A percentile compares a stretch with the other conserved stretches of the same genome.
phyloP scores from a whole-genome alignment of 2,113 vertebrate species.

The Callospermophilus lateralis region DNA sequence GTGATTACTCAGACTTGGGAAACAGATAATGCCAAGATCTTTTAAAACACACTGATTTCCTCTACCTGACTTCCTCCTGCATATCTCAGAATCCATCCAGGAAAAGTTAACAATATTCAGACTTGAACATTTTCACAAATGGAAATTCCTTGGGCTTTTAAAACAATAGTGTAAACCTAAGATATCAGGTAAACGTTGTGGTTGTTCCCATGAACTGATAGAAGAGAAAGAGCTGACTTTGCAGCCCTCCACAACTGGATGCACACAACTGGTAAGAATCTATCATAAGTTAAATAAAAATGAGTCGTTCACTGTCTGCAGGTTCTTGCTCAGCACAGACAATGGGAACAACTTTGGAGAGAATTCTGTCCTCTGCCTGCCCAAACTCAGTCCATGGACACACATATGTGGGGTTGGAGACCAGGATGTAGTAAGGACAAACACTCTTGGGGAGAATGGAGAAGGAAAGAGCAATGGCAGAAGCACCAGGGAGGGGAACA shows the following conservation, averaged over 20 bases:
- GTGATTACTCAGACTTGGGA: not conserved
- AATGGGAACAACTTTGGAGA: not conserved
- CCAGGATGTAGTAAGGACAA: not conserved
- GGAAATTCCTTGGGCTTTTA: constrained; percentile 15
- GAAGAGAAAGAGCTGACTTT: not conserved
- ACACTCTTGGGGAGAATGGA: not conserved
- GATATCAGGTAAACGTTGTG: not conserved
- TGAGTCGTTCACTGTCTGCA: not conserved
- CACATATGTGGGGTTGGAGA: not conserved
- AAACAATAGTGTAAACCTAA: not conserved
- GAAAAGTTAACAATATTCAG: not conserved
- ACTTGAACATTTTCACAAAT: not conserved
- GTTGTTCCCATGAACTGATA: not conserved
- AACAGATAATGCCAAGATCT: not conserved
- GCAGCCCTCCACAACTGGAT: not conserved
- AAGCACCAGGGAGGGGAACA: not conserved
- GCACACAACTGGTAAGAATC: not conserved
- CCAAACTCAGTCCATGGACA: not conserved
- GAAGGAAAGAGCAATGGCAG: not conserved
- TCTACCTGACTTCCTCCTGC: not conserved
- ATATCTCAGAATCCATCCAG: constrained; percentile 9
- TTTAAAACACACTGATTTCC: not conserved
- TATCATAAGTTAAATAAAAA: not conserved
- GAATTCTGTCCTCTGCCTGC: not conserved
- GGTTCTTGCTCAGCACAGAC: not conserved